Base-by-base conservation (phyloP, 1,140 invertebrate species). In the Formica selysi region DNA sequence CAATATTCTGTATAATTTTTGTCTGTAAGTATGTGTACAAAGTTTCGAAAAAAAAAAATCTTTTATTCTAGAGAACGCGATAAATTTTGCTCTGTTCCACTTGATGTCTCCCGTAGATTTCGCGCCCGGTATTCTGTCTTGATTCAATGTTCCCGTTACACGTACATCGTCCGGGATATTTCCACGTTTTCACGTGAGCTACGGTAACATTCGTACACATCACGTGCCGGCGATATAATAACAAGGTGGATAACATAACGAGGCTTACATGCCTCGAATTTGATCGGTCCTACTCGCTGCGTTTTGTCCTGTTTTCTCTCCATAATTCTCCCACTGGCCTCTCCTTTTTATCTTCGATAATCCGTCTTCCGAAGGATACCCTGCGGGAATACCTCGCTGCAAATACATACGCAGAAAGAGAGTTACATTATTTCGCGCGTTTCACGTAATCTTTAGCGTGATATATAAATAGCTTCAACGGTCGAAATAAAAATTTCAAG, bases 191-290 rank as follows among this genome's bases (percentile, higher is more conserved):
- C 32, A 41, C 73, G 51, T 44, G 36, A 68, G 4, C 36, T 19
- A 19, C 32, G 22, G 3, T 41, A 41, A 57, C 79, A 71, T 83
- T 84, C n/a, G 44, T 81, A 81, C 76, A 71, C 87, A 86, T 93
- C 92, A 93, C 91, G 91, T 92, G 76, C 89, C 83, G 70, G 76
- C 90, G 71, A 92, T 92, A 91, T 70, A 73, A 93, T 92, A 92
- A 92, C 88, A 85, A 92, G 87, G 89, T 70, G 76, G 73, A 64
- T 74, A 86, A 85, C 86, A 89, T 88, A 92, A 93, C 88, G 85
- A 79, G 64, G 88, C 84, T 87, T 92, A 93, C 91, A 92, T 88
- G 91, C 87, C 81, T 87, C 59, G 91, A 91, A 93, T 92, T 92
- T 87, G 85, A 16, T n/a, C 76, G 44, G n/a, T 41, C 13, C 57